Evolutionary conservation across 2,113 vertebrate genomes (phyloP).

Genomic region (Scomber scombrus): DNA sequence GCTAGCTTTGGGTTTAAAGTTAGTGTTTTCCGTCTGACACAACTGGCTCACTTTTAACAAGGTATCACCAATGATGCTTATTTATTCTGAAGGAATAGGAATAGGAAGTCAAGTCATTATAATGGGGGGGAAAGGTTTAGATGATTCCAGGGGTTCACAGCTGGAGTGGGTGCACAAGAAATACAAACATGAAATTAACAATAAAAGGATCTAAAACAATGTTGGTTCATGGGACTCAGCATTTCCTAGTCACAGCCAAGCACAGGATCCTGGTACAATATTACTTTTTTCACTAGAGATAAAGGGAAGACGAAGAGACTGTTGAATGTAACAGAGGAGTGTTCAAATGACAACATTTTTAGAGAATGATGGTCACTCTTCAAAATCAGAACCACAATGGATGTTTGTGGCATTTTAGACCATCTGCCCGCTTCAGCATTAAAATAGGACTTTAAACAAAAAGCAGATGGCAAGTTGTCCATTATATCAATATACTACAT

Average conservation of each 20-base stretch:
- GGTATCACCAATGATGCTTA: conserved; percentile 8
- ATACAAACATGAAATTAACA: conserved; percentile 19
- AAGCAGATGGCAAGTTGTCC: conserved; percentile 26
- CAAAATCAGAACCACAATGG: neutral
- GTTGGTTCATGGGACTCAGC: neutral
- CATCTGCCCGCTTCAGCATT: conserved; percentile 29
- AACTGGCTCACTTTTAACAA: conserved; percentile 3
- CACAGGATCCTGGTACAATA: neutral
- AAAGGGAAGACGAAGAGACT: neutral
- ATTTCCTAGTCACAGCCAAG: neutral
- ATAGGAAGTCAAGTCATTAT: neutral
- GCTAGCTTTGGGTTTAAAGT: conserved; percentile 8
- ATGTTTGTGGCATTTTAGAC: conserved; percentile 7
- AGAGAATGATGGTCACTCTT: neutral
- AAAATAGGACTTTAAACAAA: conserved; percentile 14
- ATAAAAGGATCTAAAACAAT: neutral
- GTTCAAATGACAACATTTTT: conserved; percentile 17
- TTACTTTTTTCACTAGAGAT: neutral
- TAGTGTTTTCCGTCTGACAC: neutral
- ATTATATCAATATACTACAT: conserved; percentile 18
- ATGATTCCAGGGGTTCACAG: conserved; percentile 17
- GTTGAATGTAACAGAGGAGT: neutral
- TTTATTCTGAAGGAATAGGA: neutral
- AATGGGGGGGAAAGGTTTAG: neutral
- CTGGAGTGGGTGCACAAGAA: conserved; percentile 13